Percentiles rank a stretch among this genome's conserved stretches.
Conservation (phyloP, 2,113 vertebrate species). For the Macrotus californicus region DNA sequence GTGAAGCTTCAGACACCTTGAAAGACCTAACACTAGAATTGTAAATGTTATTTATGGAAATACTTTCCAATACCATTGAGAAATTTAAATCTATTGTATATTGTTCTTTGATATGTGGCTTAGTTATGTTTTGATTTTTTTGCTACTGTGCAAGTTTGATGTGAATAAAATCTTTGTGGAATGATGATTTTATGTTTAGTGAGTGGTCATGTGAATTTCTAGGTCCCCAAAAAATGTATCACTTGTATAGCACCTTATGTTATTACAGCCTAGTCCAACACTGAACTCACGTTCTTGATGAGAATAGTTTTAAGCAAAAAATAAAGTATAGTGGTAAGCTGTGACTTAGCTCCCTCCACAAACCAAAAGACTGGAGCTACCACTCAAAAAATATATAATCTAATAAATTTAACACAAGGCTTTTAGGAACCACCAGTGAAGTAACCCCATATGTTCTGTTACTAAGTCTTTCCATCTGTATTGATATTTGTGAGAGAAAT, state of each 20-base stretch:
- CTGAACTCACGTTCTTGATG: slow-evolving; percentile 31
- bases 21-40: slow-evolving; percentile 67
- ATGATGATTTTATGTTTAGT: slow-evolving; percentile 77
- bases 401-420: not conserved
- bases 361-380: slow-evolving; percentile 7
- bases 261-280: slow-evolving; percentile 44
- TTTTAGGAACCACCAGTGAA: not conserved
- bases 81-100: slow-evolving; percentile 50
- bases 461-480: not conserved
- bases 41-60: slow-evolving; percentile 67
- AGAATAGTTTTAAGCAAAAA: slow-evolving; percentile 17
- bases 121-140: slow-evolving; percentile 70
- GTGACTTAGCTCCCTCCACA: slow-evolving; percentile 27
- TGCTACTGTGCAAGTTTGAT: slow-evolving; percentile 76
- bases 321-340: not conserved
- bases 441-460: not conserved
- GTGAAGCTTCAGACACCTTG: slow-evolving; percentile 68
- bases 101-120: slow-evolving; percentile 71
- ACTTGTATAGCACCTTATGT: slow-evolving; percentile 23
- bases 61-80: slow-evolving; percentile 61
- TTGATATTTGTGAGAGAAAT: slow-evolving; percentile 36
- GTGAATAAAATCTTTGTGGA: slow-evolving; percentile 79
- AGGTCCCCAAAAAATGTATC: slow-evolving; percentile 57
- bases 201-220: slow-evolving; percentile 66
- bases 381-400: not conserved